phyloP scores from a whole-genome alignment of 2,888 invertebrate species.

The Argyra leucocephala region DNA sequence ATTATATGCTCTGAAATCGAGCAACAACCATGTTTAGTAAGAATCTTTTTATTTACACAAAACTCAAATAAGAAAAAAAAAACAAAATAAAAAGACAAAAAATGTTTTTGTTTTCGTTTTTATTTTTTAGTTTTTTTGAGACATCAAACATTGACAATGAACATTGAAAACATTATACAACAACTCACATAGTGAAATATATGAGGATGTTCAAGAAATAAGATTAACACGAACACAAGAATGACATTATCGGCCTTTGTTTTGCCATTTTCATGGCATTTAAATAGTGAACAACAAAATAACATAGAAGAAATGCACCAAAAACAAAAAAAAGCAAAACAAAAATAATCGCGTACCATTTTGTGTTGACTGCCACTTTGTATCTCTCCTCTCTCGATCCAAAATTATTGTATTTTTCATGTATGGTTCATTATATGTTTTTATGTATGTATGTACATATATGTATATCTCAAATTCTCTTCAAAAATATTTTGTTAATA shows the following conservation, averaged over 20 bases:
- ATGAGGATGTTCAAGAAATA: conserved; percentile 6
- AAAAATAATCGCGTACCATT: neutral
- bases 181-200: neutral
- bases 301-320: too few relatives aligned
- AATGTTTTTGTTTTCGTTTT: neutral
- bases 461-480: too few relatives aligned
- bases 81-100: neutral
- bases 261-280: conserved; percentile 1
- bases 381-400: too few relatives aligned
- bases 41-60: neutral
- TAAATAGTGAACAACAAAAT: neutral
- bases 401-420: too few relatives aligned
- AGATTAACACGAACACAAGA: conserved; percentile 4
- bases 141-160: conserved; percentile 6
- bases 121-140: neutral
- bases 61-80: neutral
- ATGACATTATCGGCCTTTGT: neutral
- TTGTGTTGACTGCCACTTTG: too few relatives aligned
- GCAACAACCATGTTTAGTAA: conserved; percentile 3
- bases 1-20: conserved; percentile 1
- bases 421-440: too few relatives aligned
- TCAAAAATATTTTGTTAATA: too few relatives aligned
- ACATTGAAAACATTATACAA: neutral
- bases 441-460: too few relatives aligned
- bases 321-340: neutral